phyloP scores from a whole-genome alignment of 2,888 invertebrate species.

The Drosophila nigricruria region DNA sequence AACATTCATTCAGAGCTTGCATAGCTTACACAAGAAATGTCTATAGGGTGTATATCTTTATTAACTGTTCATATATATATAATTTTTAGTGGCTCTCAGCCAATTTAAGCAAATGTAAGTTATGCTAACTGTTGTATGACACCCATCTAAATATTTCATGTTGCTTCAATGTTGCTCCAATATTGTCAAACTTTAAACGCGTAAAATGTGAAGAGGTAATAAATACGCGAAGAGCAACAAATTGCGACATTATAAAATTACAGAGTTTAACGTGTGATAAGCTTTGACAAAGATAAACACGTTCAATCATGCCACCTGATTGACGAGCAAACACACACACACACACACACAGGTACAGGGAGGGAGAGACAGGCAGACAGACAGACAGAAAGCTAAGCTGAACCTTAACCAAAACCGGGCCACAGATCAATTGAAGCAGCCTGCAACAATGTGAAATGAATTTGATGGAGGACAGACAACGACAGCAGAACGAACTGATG shows the following conservation, averaged over 20 bases:
- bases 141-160: neutral
- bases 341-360: slow-evolving; percentile 3
- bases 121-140: neutral
- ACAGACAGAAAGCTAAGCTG: slow-evolving; percentile 17
- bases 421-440: slow-evolving; percentile 62
- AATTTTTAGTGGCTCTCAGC: neutral
- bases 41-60: too few species aligned
- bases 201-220: slow-evolving; percentile 29
- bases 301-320: slow-evolving; percentile 63
- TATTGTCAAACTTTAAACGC: slow-evolving; percentile 13
- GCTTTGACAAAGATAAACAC: slow-evolving; percentile 67
- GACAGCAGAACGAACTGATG: slow-evolving; percentile 3
- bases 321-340: slow-evolving; percentile 50
- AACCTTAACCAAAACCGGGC: slow-evolving; percentile 27
- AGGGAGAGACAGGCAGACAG: neutral
- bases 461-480: slow-evolving; percentile 38
- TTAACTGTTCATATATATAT: neutral
- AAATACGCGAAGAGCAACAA: slow-evolving; percentile 48
- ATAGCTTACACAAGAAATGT: too few species aligned
- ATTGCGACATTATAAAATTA: slow-evolving; percentile 55
- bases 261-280: slow-evolving; percentile 56
- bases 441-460: slow-evolving; percentile 34
- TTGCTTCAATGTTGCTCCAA: neutral
- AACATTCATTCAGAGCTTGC: neutral
- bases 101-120: neutral